phyloP scores from a whole-genome alignment of 2,797 vertebrate genomes.

The Pipistrellus pipistrellus region DNA sequence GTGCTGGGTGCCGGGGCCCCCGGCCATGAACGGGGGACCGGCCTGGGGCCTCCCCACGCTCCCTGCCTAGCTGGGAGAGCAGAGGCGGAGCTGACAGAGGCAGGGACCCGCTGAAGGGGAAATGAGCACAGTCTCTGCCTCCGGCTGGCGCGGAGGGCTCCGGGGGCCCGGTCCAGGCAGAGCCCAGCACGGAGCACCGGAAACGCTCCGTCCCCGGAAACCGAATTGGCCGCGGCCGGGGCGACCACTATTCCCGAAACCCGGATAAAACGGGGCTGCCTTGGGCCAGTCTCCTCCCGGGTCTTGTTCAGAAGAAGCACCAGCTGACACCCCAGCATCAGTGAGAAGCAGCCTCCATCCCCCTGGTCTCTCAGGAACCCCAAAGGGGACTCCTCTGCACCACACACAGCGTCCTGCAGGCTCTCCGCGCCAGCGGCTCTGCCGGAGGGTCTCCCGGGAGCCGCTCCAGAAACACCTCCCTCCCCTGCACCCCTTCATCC shows the following conservation, averaged over 20 bases:
- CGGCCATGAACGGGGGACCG: background rate
- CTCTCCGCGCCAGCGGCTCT: background rate
- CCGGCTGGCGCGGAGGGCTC: background rate
- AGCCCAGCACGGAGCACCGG: fast-evolving
- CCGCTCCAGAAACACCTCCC: background rate
- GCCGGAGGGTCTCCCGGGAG: background rate
- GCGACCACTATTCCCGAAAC: background rate
- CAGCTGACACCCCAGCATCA: background rate
- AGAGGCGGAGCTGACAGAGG: background rate
- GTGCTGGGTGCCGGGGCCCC: background rate
- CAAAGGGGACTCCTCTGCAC: background rate
- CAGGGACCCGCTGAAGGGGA: fast-evolving
- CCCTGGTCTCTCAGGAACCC: background rate
- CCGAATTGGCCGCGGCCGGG: too few species aligned
- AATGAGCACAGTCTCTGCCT: too few species aligned
- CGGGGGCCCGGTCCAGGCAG: fast-evolving
- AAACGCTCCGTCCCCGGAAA: fast-evolving
- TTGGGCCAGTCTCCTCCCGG: background rate
- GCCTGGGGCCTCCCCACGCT: background rate
- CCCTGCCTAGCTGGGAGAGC: background rate
- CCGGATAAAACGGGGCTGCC: background rate
- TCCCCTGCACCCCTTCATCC: background rate
- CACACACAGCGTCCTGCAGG: background rate
- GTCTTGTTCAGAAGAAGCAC: background rate
- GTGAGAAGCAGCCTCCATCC: background rate